A percentile compares a stretch with the other conserved stretches of the same genome.
These are phyloP conservation scores for Colistium nudipinnis DNA, from an alignment of 2,113 vertebrate species.

Conservation along the genomic window DNA sequence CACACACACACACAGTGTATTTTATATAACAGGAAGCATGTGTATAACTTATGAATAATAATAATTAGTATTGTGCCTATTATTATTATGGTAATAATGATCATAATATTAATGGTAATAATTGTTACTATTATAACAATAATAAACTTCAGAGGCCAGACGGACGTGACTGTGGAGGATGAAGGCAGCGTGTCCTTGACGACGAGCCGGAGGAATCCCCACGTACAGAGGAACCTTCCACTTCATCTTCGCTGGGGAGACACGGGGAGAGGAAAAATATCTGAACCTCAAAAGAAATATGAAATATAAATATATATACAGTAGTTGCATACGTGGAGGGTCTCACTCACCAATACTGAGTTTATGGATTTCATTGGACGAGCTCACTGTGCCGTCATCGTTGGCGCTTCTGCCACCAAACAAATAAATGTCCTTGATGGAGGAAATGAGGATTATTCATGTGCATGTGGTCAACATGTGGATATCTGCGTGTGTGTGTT, in stretches of 20 bases:
- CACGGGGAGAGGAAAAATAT: neutral
- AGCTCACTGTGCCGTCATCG: constrained; percentile 55
- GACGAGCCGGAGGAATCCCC: constrained; percentile 79
- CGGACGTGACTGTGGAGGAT: constrained; percentile 82
- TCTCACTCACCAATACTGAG: constrained; percentile 77
- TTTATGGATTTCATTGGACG: constrained; percentile 79
- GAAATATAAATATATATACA: neutral
- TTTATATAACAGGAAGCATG: neutral
- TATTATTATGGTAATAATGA: no score
- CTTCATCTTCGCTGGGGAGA: constrained; percentile 81
- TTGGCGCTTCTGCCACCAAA: constrained; percentile 74
- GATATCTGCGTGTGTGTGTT: constrained; percentile 15
- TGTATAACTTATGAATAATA: neutral
- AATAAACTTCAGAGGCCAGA: neutral
- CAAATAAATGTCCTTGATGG: constrained; percentile 78
- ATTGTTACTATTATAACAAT: no score
- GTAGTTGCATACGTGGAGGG: neutral
- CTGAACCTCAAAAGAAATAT: neutral
- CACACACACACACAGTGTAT: neutral
- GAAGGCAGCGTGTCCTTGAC: constrained; percentile 79
- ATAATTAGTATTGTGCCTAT: no score
- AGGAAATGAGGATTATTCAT: neutral
- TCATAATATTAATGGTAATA: no score
- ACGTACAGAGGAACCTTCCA: constrained; percentile 84
- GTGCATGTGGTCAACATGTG: no score